These are phyloP conservation scores for Lycophotia porphyrea DNA, from an alignment of 2,888 invertebrate species.

Conservation along the genomic window DNA sequence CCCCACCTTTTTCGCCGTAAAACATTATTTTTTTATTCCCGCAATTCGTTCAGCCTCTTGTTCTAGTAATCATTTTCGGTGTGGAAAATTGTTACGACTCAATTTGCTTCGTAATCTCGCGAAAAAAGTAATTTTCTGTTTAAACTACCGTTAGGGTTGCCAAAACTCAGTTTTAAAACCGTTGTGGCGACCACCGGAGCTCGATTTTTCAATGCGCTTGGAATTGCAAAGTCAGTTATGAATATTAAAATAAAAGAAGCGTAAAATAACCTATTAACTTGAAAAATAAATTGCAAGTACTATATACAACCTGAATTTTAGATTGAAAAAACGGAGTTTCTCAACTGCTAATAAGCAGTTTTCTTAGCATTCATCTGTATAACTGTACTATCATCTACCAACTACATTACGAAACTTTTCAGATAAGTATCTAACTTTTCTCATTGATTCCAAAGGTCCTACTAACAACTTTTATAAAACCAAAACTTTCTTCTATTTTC, in stretches of 20 bases:
- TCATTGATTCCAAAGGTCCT: background rate
- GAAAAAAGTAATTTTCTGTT: conserved; percentile 62
- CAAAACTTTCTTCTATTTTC: background rate
- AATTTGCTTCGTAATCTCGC: conserved; percentile 62
- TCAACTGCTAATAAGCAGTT: background rate
- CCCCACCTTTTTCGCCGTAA: conserved; percentile 14
- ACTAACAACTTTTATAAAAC: background rate
- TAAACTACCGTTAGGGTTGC: conserved; percentile 55
- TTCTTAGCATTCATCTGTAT: background rate
- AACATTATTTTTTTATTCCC: conserved; percentile 52
- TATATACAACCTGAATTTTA: background rate
- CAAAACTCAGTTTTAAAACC: conserved; percentile 34
- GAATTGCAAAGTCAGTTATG: conserved; percentile 32
- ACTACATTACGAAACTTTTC: background rate
- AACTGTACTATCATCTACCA: background rate
- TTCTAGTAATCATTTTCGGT: conserved; percentile 58
- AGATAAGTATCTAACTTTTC: background rate
- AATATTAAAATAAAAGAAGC: conserved; percentile 37
- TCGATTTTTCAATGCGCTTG: conserved; percentile 26
- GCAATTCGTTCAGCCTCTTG: conserved; percentile 55
- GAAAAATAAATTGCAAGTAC: background rate
- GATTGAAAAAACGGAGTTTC: background rate
- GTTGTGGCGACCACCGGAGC: conserved; percentile 11
- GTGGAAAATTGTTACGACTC: conserved; percentile 54
- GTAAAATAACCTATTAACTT: background rate